phyloP scores from a whole-genome alignment of 2,888 invertebrate species.

The Chalcosyrphus nemorum region DNA sequence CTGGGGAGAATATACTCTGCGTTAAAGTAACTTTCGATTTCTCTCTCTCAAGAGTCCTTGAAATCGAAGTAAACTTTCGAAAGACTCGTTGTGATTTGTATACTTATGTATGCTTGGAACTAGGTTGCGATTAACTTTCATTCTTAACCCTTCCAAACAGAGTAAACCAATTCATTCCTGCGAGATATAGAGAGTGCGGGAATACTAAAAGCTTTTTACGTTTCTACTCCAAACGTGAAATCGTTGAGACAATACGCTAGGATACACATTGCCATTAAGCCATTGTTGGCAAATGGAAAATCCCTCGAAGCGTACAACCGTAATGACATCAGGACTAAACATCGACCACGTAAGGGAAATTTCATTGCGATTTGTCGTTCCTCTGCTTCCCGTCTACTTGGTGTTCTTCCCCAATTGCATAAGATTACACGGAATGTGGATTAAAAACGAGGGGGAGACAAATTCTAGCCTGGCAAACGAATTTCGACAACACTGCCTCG shows the following conservation, averaged over 20 bases:
- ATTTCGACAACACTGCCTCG: slow-evolving; percentile 53
- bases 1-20: neutral
- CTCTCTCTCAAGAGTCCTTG: slow-evolving; percentile 41
- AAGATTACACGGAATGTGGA: slow-evolving; percentile 51
- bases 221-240: slow-evolving; percentile 42
- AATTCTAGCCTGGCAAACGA: slow-evolving; percentile 38
- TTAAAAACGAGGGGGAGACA: slow-evolving; percentile 24
- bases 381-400: slow-evolving; percentile 13
- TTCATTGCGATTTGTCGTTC: slow-evolving; percentile 25
- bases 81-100: slow-evolving; percentile 37
- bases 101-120: slow-evolving; percentile 16
- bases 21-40: slow-evolving; percentile 54
- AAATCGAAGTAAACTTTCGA: slow-evolving; percentile 52
- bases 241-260: slow-evolving; percentile 71
- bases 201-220: slow-evolving; percentile 62
- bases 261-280: slow-evolving; percentile 65
- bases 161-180: slow-evolving; percentile 48
- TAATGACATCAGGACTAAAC: slow-evolving; percentile 69
- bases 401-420: slow-evolving; percentile 54
- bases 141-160: slow-evolving; percentile 57
- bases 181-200: neutral
- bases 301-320: slow-evolving; percentile 69
- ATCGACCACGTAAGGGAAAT: slow-evolving; percentile 57
- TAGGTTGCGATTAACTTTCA: slow-evolving; percentile 52
- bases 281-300: slow-evolving; percentile 67